phyloP scores from a whole-genome alignment of 2,888 invertebrate species.

The Galeopsomyia nigrocyanea region DNA sequence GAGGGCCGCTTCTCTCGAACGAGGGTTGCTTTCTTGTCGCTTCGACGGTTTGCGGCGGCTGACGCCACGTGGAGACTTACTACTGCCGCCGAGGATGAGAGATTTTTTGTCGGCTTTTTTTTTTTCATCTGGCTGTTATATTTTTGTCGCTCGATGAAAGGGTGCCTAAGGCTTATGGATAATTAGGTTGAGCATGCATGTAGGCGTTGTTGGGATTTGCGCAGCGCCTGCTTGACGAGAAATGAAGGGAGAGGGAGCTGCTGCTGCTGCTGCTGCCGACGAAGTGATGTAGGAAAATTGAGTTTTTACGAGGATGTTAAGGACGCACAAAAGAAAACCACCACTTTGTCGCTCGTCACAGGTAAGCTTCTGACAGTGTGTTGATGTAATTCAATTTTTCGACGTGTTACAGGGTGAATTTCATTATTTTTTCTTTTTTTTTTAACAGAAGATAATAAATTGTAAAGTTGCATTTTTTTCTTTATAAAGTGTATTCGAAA shows the following conservation, averaged over 20 bases:
- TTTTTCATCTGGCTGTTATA: too few relatives aligned
- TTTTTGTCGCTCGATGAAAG: too few relatives aligned
- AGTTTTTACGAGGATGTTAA: slow-evolving; percentile 34
- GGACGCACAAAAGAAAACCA: slow-evolving; percentile 8
- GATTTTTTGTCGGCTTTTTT: background rate
- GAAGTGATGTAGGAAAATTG: slow-evolving; percentile 21
- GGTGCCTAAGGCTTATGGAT: slow-evolving; percentile 10
- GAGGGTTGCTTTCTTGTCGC: slow-evolving; percentile 17
- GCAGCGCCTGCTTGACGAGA: background rate
- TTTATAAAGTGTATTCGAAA: too few relatives aligned
- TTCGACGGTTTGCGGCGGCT: background rate
- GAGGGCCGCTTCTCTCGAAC: background rate
- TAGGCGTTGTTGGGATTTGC: slow-evolving; percentile 14
- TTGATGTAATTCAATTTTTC: too few relatives aligned
- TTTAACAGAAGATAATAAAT: too few relatives aligned
- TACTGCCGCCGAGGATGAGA: background rate
- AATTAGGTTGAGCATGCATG: slow-evolving; percentile 26
- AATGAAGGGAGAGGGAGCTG: background rate
- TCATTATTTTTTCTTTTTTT: too few relatives aligned
- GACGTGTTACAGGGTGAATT: too few relatives aligned
- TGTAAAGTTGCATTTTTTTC: too few relatives aligned
- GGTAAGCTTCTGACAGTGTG: too few relatives aligned
- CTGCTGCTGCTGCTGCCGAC: background rate
- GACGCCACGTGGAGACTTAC: background rate
- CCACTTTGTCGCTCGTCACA: background rate